A percentile compares a stretch with the other conserved stretches of the same genome.
These are phyloP conservation scores for Poecilus cupreus DNA, from an alignment of 2,888 invertebrate genomes.

Conservation along the genomic window DNA sequence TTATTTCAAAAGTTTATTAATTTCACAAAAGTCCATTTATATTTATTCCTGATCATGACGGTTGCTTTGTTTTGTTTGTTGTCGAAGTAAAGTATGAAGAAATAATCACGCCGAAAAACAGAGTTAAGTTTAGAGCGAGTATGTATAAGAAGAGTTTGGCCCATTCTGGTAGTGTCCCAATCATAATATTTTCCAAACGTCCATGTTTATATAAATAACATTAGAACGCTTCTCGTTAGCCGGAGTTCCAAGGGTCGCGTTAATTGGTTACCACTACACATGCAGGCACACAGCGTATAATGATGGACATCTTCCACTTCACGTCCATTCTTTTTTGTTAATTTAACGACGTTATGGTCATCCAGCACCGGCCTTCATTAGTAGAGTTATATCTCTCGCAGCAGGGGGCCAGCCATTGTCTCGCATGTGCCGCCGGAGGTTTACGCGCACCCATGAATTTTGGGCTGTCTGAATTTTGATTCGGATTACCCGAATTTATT, in stretches of 20 bases:
- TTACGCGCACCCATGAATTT: conserved; percentile 15
- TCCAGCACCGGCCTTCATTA: neutral
- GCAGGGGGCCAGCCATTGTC: conserved; percentile 39
- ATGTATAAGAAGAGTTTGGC: too few relatives aligned
- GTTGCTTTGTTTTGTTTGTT: too few relatives aligned
- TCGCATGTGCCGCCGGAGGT: neutral
- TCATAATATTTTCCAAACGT: neutral
- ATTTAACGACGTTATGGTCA: conserved; percentile 24
- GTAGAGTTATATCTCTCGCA: conserved; percentile 39
- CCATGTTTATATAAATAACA: conserved; percentile 1
- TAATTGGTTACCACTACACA: conserved; percentile 1
- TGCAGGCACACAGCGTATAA: neutral
- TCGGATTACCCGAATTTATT: conserved; percentile 40
- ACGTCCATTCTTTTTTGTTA: conserved; percentile 9
- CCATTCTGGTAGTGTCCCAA: neutral
- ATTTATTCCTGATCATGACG: too few relatives aligned
- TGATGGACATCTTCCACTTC: conserved; percentile 10
- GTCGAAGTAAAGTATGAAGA: too few relatives aligned
- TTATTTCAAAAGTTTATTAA: too few relatives aligned
- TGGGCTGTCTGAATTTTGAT: conserved; percentile 30
- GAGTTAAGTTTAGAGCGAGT: too few relatives aligned
- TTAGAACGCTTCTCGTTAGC: conserved; percentile 30
- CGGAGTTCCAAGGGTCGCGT: neutral
- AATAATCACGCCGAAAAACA: too few relatives aligned
- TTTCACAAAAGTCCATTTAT: too few relatives aligned